A percentile compares a stretch with the other conserved stretches of the same genome.
phyloP scores from a whole-genome alignment of 2,888 invertebrate species.

The Taenaris catops region DNA sequence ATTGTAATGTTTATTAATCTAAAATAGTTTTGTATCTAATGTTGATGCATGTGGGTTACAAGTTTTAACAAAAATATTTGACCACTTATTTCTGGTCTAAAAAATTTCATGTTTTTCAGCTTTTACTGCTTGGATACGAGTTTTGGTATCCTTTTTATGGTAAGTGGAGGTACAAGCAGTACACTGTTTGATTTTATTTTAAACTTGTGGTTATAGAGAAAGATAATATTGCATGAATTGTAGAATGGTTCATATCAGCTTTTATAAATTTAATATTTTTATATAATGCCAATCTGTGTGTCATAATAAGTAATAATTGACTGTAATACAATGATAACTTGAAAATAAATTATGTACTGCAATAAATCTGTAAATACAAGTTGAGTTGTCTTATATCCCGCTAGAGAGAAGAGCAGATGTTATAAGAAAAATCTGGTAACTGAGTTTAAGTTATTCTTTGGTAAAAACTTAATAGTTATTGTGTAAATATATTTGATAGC shows the following conservation, averaged over 20 bases:
- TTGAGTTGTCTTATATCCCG: too few relatives aligned
- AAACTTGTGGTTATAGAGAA: slow-evolving; percentile 38
- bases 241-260: slow-evolving; percentile 18
- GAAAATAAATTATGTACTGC: too few relatives aligned
- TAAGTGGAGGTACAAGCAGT: slow-evolving; percentile 72
- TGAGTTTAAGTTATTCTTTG: too few relatives aligned
- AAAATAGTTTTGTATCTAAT: slow-evolving; percentile 1
- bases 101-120: slow-evolving; percentile 75
- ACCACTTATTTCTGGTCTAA: slow-evolving; percentile 46
- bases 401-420: too few relatives aligned
- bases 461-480: too few relatives aligned
- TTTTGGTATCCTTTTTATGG: slow-evolving; percentile 69
- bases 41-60: slow-evolving; percentile 31
- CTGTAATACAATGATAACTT: too few relatives aligned
- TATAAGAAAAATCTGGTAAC: too few relatives aligned
- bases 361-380: too few relatives aligned
- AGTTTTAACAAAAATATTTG: slow-evolving; percentile 24
- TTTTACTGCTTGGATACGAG: slow-evolving; percentile 71
- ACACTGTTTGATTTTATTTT: slow-evolving; percentile 52
- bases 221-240: slow-evolving; percentile 23
- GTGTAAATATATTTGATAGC: too few relatives aligned
- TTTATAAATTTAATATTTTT: slow-evolving; percentile 10
- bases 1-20: not conserved
- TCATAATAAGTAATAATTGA: too few relatives aligned
- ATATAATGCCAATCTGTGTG: slow-evolving; percentile 15